Evolutionary conservation across 2,113 vertebrate species (phyloP).

Genomic region (Grantiella picta): DNA sequence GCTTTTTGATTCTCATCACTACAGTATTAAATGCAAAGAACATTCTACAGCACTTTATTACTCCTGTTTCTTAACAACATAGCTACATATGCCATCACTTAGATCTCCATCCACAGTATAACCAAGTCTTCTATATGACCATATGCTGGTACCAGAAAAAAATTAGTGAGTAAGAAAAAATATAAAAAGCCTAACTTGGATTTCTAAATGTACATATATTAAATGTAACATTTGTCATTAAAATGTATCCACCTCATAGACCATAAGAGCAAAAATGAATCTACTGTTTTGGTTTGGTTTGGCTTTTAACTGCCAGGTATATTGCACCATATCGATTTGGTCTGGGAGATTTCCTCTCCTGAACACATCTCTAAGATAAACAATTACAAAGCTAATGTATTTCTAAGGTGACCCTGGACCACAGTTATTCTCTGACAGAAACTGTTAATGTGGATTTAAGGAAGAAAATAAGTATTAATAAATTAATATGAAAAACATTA

Average conservation of each 20-base stretch:
- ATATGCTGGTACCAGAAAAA: not conserved
- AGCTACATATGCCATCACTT: not conserved
- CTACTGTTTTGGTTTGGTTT: not conserved
- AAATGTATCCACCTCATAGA: not conserved
- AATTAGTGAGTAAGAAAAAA: not conserved
- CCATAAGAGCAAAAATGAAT: not conserved
- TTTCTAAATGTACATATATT: not conserved
- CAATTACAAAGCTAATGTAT: slow-evolving; percentile 1
- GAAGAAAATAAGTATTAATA: not conserved
- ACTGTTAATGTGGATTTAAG: not conserved
- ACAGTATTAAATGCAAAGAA: not conserved
- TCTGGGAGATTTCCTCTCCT: slow-evolving; percentile 18
- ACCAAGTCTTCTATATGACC: not conserved
- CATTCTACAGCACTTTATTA: not conserved
- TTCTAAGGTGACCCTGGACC: slow-evolving; percentile 1
- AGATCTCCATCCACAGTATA: not conserved
- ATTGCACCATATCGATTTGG: not conserved
- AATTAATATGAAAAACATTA: not conserved
- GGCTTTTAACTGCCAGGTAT: not conserved
- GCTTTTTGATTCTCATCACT: slow-evolving; percentile 21
- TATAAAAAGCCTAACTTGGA: not conserved
- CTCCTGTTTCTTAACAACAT: slow-evolving; percentile 26
- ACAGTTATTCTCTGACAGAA: not conserved
- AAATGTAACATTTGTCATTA: not conserved
- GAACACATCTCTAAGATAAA: not conserved